Evolutionary conservation across 2,797 vertebrate species (phyloP).

Genomic region (Champsocephalus gunnari): DNA sequence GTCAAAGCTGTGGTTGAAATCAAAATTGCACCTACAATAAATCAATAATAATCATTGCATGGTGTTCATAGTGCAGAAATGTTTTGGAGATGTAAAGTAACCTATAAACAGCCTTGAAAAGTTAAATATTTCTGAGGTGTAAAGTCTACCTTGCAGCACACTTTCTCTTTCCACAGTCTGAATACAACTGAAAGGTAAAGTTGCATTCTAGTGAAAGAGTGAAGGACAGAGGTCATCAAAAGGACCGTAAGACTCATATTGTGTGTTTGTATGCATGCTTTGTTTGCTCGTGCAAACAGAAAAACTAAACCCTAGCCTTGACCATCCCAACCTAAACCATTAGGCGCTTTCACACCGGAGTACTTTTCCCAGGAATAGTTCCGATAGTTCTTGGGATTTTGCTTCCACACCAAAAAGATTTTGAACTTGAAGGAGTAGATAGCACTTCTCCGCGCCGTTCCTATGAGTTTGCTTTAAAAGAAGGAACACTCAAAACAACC

Average conservation of each 20-base stretch:
- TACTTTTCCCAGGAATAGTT: too few species aligned
- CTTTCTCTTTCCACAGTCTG: constrained; percentile 1
- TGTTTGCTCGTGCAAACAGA: constrained; percentile 19
- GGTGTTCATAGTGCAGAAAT: neutral
- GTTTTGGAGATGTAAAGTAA: neutral
- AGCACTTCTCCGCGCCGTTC: too few species aligned
- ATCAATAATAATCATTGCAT: neutral
- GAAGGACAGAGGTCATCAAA: constrained; percentile 15
- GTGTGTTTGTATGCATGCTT: constrained; percentile 7
- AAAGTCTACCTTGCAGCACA: neutral
- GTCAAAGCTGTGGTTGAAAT: neutral
- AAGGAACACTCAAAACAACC: too few species aligned
- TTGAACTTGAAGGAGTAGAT: too few species aligned
- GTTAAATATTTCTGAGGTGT: neutral
- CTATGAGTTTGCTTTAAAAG: too few species aligned
- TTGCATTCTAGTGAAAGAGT: neutral
- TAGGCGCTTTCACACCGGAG: too few species aligned
- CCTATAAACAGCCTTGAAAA: neutral
- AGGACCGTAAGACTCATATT: neutral
- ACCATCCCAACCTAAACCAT: constrained; percentile 39
- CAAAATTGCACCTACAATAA: neutral
- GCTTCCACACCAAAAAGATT: too few species aligned
- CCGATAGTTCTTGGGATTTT: too few species aligned
- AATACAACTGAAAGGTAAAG: constrained; percentile 1
- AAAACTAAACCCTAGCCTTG: constrained; percentile 17